These are phyloP conservation scores for Neostethus bicornis DNA, from an alignment of 2,797 vertebrate genomes.

Conservation along the genomic window DNA sequence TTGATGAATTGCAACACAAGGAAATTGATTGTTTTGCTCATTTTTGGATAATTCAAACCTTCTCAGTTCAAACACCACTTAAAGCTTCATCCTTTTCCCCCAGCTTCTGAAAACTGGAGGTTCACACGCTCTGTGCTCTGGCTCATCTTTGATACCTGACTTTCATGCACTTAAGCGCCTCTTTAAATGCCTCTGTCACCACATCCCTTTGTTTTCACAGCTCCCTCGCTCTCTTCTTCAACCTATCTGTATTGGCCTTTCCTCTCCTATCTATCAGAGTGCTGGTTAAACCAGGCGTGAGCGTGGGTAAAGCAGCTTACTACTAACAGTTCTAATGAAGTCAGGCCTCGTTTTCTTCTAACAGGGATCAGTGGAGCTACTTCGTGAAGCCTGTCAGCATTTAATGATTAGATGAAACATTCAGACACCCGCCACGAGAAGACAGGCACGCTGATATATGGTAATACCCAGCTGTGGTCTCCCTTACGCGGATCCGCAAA, in stretches of 20 bases:
- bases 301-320: conserved; percentile 73
- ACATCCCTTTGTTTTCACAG: conserved; percentile 48
- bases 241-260: conserved; percentile 33
- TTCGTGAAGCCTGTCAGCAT: conserved; percentile 72
- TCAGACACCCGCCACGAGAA: conserved; percentile 54
- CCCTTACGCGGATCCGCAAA: conserved; percentile 25
- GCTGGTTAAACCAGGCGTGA: conserved; percentile 66
- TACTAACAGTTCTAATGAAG: conserved; percentile 78
- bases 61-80: conserved; percentile 62
- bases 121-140: conserved; percentile 66
- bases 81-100: conserved; percentile 44
- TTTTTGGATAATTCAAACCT: conserved; percentile 64
- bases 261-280: conserved; percentile 45
- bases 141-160: conserved; percentile 33
- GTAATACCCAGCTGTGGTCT: conserved; percentile 47
- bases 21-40: conserved; percentile 71
- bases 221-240: conserved; percentile 28
- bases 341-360: conserved; percentile 66
- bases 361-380: conserved; percentile 67
- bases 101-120: conserved; percentile 40
- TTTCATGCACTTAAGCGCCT: conserved; percentile 37
- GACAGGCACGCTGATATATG: conserved; percentile 51
- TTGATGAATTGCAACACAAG: conserved; percentile 69
- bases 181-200: conserved; percentile 48
- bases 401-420: conserved; percentile 78